Evolutionary conservation across 2,797 vertebrate species (phyloP), one percentile per base, ranked within the genome.

Genomic region (Remorina albescens): DNA sequence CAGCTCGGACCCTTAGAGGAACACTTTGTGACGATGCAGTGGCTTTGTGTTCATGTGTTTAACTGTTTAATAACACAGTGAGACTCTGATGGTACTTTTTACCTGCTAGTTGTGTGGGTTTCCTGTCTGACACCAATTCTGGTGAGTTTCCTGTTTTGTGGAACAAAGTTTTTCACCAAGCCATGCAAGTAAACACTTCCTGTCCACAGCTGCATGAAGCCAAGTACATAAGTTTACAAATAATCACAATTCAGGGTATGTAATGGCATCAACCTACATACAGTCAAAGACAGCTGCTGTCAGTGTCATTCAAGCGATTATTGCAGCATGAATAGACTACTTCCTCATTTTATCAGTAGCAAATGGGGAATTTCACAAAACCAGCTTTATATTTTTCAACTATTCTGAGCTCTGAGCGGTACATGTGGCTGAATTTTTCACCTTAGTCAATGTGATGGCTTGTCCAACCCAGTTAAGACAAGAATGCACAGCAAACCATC

Each of bases 111-210:
- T 61, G 42, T 53, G 59, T 46, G 46, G 23, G 34, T 70, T 76
- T 90, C 37, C 65, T 67, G 62, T 76, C 72, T 74, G 59, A 60
- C 13, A n/a, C 26, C 57, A 44, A 55, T 63, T 47, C 72, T n/a
- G 71, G 58, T 50, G 21, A 65, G 21, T 58, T 82, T 84, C 75
- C 86, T 71, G 21, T 58, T 82, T 83, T 73, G 84, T 68, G 81
- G 64, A 81, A 81, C 25, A 42, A 30, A 2, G 64, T 51, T 60
- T 63, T 53, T 37, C 3, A 34, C 62, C 32, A 74, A 15, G 66
- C 37, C 65, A 62, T 51, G 44, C 10, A 55, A n/a, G n/a, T n/a
- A n/a, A 47, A 76, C 47, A 57, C 50, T 65, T 82, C 49, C 70
- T 67, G 37, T 2, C 6, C 4, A 36, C 10, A 23, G 49, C 66